A percentile compares a stretch with the other conserved stretches of the same genome.
phyloP scores from a whole-genome alignment of 2,113 vertebrate genomes.

The Antechinus flavipes region DNA sequence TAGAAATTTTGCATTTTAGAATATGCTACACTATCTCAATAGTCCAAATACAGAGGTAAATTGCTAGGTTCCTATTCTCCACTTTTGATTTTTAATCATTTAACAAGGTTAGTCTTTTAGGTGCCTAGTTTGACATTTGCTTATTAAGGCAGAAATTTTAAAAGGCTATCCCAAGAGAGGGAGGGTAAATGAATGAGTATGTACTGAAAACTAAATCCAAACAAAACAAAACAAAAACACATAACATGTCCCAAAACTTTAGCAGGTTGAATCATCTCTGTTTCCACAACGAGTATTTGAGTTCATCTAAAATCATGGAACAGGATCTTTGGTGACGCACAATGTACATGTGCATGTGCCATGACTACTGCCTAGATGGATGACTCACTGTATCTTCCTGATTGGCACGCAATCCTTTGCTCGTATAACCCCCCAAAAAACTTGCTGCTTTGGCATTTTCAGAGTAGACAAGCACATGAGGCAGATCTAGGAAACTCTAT shows the following conservation, averaged over 20 bases:
- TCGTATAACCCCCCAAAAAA: slow-evolving; percentile 49
- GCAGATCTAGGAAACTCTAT: not conserved
- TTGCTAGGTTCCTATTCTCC: slow-evolving; percentile 30
- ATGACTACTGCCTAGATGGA: not conserved
- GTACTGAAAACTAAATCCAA: not conserved
- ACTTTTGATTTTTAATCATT: slow-evolving; percentile 14
- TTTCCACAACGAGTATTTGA: not conserved
- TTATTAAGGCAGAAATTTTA: not conserved
- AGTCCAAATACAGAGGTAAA: slow-evolving; percentile 38
- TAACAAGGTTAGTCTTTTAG: slow-evolving; percentile 52
- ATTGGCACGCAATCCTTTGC: slow-evolving; percentile 44
- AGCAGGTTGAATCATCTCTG: slow-evolving; percentile 10
- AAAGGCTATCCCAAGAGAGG: not conserved
- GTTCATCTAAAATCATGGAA: accelerated
- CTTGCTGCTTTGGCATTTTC: slow-evolving; percentile 39
- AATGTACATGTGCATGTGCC: not conserved
- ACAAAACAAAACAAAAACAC: not conserved
- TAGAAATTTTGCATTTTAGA: slow-evolving; percentile 54
- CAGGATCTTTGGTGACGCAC: not conserved
- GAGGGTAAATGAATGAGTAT: not conserved
- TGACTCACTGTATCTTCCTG: slow-evolving; percentile 14
- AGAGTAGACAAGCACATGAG: slow-evolving; percentile 21
- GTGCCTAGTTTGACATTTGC: slow-evolving; percentile 26
- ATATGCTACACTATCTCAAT: slow-evolving; percentile 45
- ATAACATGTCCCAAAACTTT: not conserved